phyloP scores from a whole-genome alignment of 2,113 vertebrate species.

The Notothenia rossii region DNA sequence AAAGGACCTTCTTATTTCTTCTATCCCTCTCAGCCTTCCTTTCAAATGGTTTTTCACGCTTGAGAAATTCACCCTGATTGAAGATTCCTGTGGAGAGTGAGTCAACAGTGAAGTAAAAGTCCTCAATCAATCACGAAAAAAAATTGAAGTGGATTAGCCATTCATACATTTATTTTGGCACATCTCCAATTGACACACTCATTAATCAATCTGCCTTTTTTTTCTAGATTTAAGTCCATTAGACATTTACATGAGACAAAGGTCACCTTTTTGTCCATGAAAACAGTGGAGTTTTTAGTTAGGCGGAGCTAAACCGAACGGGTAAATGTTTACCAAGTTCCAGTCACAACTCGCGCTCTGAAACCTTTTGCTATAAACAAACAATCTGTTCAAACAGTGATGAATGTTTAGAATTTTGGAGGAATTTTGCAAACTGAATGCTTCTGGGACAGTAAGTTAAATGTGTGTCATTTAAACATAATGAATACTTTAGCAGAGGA shows the following conservation, averaged over 20 bases:
- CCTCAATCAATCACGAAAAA: slow-evolving; percentile 29
- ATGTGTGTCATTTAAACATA: background rate
- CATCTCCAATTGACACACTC: slow-evolving; percentile 28
- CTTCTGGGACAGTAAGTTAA: background rate
- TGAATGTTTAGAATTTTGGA: background rate
- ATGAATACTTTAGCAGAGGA: background rate
- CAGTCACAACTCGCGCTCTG: slow-evolving; percentile 18
- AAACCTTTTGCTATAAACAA: slow-evolving; percentile 15
- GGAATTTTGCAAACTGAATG: background rate
- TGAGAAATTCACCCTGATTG: slow-evolving; percentile 57
- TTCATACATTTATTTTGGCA: slow-evolving; percentile 35
- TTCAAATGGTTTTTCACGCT: slow-evolving; percentile 73
- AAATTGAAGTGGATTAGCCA: slow-evolving; percentile 25
- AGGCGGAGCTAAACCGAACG: slow-evolving; percentile 32
- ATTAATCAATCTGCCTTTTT: slow-evolving; percentile 2
- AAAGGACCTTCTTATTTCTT: slow-evolving; percentile 76
- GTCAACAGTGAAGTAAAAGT: slow-evolving; percentile 44
- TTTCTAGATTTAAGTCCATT: background rate
- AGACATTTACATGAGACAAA: slow-evolving; percentile 24
- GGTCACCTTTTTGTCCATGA: slow-evolving; percentile 13
- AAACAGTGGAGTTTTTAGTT: slow-evolving; percentile 3
- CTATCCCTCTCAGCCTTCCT: slow-evolving; percentile 49
- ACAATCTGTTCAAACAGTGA: slow-evolving; percentile 6
- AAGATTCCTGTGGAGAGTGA: slow-evolving; percentile 52
- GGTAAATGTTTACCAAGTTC: slow-evolving; percentile 59